phyloP scores from a whole-genome alignment of 2,888 invertebrate genomes.

The Anarsia innoxiella region DNA sequence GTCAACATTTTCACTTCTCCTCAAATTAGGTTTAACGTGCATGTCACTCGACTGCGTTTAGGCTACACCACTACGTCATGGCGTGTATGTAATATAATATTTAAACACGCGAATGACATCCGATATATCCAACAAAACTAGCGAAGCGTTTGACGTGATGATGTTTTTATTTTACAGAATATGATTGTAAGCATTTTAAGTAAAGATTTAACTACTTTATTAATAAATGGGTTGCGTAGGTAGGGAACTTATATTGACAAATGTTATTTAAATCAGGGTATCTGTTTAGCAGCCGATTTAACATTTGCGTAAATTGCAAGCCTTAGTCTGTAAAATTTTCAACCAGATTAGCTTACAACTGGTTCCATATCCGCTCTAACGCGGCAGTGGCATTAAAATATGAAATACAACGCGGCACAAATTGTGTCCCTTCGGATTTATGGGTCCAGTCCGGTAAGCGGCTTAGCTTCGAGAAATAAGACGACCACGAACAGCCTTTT shows the following conservation, averaged over 20 bases:
- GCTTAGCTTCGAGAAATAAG: conserved; percentile 62
- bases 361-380: conserved; percentile 4
- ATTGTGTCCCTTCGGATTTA: conserved; percentile 40
- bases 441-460: conserved; percentile 54
- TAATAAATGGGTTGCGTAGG: too few species aligned
- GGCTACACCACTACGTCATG: conserved; percentile 22
- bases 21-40: conserved; percentile 6
- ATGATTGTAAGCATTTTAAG: too few species aligned
- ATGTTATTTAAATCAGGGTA: too few species aligned
- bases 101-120: conserved; percentile 50
- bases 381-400: conserved; percentile 14
- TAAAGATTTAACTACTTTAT: too few species aligned
- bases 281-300: too few species aligned
- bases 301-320: too few species aligned
- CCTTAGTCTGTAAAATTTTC: too few species aligned
- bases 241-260: too few species aligned
- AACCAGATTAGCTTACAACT: neutral
- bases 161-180: conserved; percentile 18
- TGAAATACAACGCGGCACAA: conserved; percentile 13
- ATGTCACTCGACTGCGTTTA: conserved; percentile 30
- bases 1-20: neutral
- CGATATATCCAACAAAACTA: conserved; percentile 41
- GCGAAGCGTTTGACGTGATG: conserved; percentile 38
- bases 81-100: conserved; percentile 49
- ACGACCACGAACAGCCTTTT: conserved; percentile 57